Evolutionary conservation across 2,797 vertebrate species (phyloP), one percentile per base, ranked within the genome.

Genomic region (Oreochromis mossambicus): DNA sequence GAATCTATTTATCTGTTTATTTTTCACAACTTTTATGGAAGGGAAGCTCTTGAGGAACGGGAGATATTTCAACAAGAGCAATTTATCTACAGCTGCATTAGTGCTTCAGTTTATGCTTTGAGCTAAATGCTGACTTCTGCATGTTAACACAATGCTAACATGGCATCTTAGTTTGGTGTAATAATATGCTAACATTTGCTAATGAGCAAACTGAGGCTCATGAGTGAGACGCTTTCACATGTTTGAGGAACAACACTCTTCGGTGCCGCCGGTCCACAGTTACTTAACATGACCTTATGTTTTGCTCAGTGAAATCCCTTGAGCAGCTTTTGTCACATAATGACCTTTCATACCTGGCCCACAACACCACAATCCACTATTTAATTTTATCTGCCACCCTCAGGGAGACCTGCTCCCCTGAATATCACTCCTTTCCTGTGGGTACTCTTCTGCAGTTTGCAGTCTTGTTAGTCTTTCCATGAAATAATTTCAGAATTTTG

Each of bases 301-400:
- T 93, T 84, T 91, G 90, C 93, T 92, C 91, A 85, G 84, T 75
- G 79, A 88, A 93, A 63, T 91, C 92, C 94, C 94, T 83, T 81
- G 73, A 95, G 94, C 92, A 91, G 87, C 89, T 90, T 94, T 92
- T 94, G 93, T 91, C 92, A 86, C 89, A 87, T 87, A 85, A 91
- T 94, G 94, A 95, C 95, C 95, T 95, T 96, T 95, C 82, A 90
- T 93, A 94, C 94, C 94, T 94, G 91, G 83, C 83, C 83, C 87
- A 81, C 90, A 90, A 91, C 90, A 89, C 82, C 66, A 83, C 84
- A 86, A 86, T 85, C 89, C 80, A 83, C 88, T 76, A 85, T 92
- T 93, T 92, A 92, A 94, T 95, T 94, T 94, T 87, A 92, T 95
- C 92, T 94, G 85, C 84, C 52, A 8, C 85, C 94, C 90, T 84